Evolutionary conservation across 2,888 invertebrate species (phyloP).

Genomic region (Odontothrips loti): DNA sequence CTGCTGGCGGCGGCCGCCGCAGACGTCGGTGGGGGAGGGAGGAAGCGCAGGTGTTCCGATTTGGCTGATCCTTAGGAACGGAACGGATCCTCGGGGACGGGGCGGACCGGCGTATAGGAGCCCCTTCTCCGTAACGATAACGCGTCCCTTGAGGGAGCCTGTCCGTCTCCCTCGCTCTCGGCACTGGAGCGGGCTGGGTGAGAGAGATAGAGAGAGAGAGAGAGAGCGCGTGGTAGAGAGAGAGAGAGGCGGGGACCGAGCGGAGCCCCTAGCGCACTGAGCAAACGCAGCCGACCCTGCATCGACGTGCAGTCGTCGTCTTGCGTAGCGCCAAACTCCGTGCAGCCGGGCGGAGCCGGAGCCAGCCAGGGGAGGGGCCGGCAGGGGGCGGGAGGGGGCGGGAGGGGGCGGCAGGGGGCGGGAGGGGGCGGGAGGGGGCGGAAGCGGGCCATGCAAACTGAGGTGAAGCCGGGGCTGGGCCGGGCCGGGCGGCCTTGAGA

Average conservation of each 20-base stretch:
- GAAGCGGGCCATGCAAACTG: not conserved
- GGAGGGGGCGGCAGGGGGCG: too few species aligned
- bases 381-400: too few species aligned
- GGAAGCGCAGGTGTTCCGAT: constrained; percentile 8
- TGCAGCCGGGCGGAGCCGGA: too few species aligned
- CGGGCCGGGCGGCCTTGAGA: not conserved
- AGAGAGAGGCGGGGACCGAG: too few species aligned
- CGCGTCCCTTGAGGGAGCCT: not conserved
- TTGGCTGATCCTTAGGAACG: not conserved
- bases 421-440: too few species aligned
- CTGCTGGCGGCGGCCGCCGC: not conserved
- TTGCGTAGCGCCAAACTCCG: too few species aligned
- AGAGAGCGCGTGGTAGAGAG: too few species aligned
- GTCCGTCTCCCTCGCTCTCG: not conserved
- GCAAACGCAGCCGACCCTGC: too few species aligned
- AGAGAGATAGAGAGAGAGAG: too few species aligned
- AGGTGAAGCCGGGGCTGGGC: not conserved
- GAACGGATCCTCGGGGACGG: not conserved
- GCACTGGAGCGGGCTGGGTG: not conserved
- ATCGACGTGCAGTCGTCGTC: too few species aligned
- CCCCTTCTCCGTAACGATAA: not conserved
- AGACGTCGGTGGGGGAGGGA: not conserved
- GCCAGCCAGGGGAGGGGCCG: too few species aligned
- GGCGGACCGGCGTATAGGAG: not conserved
- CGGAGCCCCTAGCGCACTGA: too few species aligned